Conservation (phyloP, 1,140 invertebrate genomes). For the Cyrtorhinus lividipennis region DNA sequence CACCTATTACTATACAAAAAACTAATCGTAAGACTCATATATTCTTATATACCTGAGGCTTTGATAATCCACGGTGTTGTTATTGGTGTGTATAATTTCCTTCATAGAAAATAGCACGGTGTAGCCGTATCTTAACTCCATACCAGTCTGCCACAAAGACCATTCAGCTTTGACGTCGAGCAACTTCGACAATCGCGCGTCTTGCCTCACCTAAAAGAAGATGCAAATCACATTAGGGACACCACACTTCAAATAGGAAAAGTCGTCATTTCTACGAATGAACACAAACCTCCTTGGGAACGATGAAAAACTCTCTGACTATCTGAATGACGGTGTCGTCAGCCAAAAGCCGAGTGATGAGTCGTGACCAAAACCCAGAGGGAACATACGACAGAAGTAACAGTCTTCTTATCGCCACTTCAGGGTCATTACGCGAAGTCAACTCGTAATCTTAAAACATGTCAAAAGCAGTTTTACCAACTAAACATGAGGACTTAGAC, state of each 20-base stretch:
- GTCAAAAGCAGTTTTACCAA: slow-evolving; percentile 3
- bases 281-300: slow-evolving; percentile 43
- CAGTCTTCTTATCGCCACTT: slow-evolving; percentile 47
- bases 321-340: slow-evolving; percentile 76
- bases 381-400: slow-evolving; percentile 92
- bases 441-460: slow-evolving; percentile 24
- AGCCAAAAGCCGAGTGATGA: slow-evolving; percentile 81
- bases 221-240: slow-evolving; percentile 41
- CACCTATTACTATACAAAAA: no score
- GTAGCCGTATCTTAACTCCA: slow-evolving; percentile 70
- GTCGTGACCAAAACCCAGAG: slow-evolving; percentile 91
- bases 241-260: no score
- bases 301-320: slow-evolving; percentile 49
- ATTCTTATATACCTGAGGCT: slow-evolving; percentile 27
- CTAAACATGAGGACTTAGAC: no score
- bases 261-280: no score
- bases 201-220: slow-evolving; percentile 38
- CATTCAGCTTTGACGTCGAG: slow-evolving; percentile 67
- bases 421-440: slow-evolving; percentile 36
- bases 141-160: slow-evolving; percentile 90
- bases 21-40: no score
- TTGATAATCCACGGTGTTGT: slow-evolving; percentile 36
- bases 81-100: slow-evolving; percentile 53
- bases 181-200: slow-evolving; percentile 43
- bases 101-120: slow-evolving; percentile 67